These are phyloP conservation scores for Varecia variegata DNA, from an alignment of 2,797 vertebrate species.

Conservation along the genomic window DNA sequence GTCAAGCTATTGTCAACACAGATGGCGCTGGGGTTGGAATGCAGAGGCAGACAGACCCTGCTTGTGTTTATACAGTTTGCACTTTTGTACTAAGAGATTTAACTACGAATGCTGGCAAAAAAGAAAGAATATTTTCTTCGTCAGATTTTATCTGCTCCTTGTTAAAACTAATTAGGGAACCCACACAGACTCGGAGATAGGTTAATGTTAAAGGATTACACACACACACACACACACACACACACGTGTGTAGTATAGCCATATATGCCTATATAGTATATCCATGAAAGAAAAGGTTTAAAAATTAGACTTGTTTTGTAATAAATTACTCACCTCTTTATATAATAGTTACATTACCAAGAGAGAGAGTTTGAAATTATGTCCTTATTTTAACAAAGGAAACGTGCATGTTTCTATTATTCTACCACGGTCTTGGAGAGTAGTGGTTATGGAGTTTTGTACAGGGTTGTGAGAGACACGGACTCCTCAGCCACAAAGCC, in stretches of 20 bases:
- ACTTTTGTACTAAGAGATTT: conserved; percentile 57
- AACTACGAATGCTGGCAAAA: conserved; percentile 46
- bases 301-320: background rate
- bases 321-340: background rate
- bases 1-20: conserved; percentile 75
- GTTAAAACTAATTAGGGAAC: background rate
- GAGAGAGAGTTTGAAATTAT: background rate
- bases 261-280: rapidly evolving
- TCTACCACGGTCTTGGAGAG: background rate
- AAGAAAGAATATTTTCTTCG: conserved; percentile 19
- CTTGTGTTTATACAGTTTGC: conserved; percentile 27
- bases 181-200: background rate
- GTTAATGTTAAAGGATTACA: background rate
- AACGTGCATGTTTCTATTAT: background rate
- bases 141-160: conserved; percentile 13
- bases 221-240: too few species aligned
- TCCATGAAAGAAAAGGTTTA: background rate
- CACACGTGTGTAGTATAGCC: too few species aligned
- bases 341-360: background rate
- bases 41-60: conserved; percentile 67
- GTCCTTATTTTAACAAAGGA: background rate
- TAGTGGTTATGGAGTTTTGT: too few species aligned
- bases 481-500: rapidly evolving
- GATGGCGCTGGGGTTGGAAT: conserved; percentile 65
- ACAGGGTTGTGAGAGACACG: background rate